Conservation (phyloP, 2,113 vertebrate genomes). For the Dendropsophus ebraccatus region DNA sequence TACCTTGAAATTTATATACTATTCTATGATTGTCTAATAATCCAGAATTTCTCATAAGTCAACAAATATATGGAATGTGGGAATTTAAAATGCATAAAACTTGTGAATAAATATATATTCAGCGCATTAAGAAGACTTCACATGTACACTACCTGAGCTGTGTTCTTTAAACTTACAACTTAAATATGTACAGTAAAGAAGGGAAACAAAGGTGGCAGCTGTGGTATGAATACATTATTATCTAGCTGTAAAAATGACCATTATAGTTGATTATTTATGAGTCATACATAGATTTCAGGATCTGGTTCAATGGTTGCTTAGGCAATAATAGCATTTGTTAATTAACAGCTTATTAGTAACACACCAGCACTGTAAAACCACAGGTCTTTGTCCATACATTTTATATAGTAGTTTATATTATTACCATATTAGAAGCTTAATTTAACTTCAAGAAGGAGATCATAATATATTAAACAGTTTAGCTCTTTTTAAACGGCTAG, state of each 20-base stretch:
- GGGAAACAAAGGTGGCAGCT: conserved; percentile 11
- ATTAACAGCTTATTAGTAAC: not conserved
- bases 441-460: no score
- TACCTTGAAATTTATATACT: no score
- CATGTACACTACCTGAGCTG: not conserved
- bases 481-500: no score
- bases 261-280: conserved; percentile 32
- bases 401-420: no score
- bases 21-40: no score
- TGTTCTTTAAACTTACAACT: not conserved
- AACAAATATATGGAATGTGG: no score
- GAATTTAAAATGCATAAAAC: not conserved
- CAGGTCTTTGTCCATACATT: no score
- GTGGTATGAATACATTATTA: conserved; percentile 14
- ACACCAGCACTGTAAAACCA: not conserved
- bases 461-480: no score
- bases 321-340: not conserved
- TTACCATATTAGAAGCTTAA: no score
- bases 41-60: no score
- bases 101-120: not conserved
- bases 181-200: not conserved
- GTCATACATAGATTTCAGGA: not conserved
- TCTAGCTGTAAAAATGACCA: conserved; percentile 19
- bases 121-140: not conserved
- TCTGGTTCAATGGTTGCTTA: not conserved